Base-by-base conservation (phyloP, 2,113 vertebrate genomes). In the Madoqua kirkii region DNA sequence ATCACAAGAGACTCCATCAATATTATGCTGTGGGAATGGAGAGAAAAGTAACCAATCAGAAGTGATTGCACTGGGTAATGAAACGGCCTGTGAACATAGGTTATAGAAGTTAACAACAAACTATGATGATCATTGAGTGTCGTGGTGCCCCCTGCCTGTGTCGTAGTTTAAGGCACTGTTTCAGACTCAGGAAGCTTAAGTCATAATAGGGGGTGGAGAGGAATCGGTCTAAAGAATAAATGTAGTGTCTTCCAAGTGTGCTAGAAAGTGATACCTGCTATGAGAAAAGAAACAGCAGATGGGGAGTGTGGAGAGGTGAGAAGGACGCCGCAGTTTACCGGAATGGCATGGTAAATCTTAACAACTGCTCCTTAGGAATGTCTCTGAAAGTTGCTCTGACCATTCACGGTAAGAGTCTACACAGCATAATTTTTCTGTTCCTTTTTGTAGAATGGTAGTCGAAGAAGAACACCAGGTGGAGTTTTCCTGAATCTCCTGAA, bases 401-500 rank as follows among this genome's bases (percentile, higher is more conserved):
- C 13, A 2, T 93, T 85, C 12, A 11, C 16, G 25, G 57, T 25
- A 89, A 74, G 17, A 86, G 16, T 81, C 33, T 33, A 2, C 45
- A 27, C 27, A 67, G 67, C 33, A 12, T 4, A 40, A 84, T 96
- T 92, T 90, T n/a, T 78, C 74, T 71, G 93, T 97, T 98, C 15
- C 2, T 64, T 98, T 97, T 2, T 98, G 78, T 97, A 99, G 99
- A 99, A 99, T 7, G 99, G 99, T 95, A 99, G 99, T 97, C 99
- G 99, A 97, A 99, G 99, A 92, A 99, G 99, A 96, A 99, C 99
- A 10, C 99, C 99, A 2, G 99, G 99, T 1, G 99, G 99, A 0
- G 99, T 99, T 76, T 99, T 99, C 97, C 98, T 99, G 95, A 99
- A 99, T 97, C 98, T 99, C 48, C 98, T 99, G 97, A 99, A 99